Percentiles rank a stretch among this genome's conserved stretches.
Conservation (phyloP, 2,797 vertebrate species). For the Takifugu ocellatus region DNA sequence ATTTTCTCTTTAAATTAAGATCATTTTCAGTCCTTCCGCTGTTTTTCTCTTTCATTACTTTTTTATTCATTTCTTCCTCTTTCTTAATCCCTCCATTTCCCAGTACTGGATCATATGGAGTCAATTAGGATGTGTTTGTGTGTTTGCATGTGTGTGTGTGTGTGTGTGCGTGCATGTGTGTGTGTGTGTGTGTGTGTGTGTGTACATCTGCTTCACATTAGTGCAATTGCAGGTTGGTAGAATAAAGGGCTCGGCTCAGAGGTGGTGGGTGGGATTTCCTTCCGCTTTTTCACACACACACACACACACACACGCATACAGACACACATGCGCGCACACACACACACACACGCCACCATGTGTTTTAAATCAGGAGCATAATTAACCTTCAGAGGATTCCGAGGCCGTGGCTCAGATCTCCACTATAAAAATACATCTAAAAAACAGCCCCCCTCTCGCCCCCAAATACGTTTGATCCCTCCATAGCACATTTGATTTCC, state of each 20-base stretch:
- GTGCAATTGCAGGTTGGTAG: constrained; percentile 92
- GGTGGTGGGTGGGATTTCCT: constrained; percentile 94
- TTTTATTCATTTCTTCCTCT: background rate
- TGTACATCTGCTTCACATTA: constrained; percentile 90
- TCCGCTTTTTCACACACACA: constrained; percentile 76
- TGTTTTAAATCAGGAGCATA: constrained; percentile 80
- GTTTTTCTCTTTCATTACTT: background rate
- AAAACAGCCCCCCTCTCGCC: constrained; percentile 48
- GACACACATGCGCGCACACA: constrained; percentile 24
- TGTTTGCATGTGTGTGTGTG: constrained; percentile 65
- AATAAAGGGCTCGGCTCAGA: constrained; percentile 81
- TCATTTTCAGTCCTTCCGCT: background rate
- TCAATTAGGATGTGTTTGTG: constrained; percentile 85
- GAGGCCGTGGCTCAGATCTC: constrained; percentile 64
- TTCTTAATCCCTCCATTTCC: constrained; percentile 5
- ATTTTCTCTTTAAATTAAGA: too few species aligned
- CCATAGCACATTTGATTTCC: constrained; percentile 43
- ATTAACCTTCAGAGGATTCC: constrained; percentile 77
- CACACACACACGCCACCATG: constrained; percentile 64
- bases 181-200: constrained; percentile 81
- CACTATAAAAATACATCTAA: constrained; percentile 69
- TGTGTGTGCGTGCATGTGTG: constrained; percentile 64
- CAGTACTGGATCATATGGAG: constrained; percentile 82
- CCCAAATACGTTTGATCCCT: constrained; percentile 55
- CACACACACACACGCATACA: constrained; percentile 23